Base-by-base conservation (phyloP, 1,140 invertebrate species). In the Drosophila ercepeae region DNA sequence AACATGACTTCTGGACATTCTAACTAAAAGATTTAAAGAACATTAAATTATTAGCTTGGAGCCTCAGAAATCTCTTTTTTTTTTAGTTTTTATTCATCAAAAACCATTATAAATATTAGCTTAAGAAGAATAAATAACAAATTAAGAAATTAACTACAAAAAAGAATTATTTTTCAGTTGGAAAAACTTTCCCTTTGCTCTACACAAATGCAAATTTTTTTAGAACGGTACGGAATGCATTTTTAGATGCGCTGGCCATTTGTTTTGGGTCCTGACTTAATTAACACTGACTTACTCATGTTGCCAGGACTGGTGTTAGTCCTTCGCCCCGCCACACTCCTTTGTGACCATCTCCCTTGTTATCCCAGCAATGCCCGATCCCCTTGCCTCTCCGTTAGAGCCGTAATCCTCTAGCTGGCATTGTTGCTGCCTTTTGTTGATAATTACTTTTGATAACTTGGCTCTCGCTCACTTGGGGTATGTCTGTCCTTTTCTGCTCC, bases 391-490 rank as follows among this genome's bases (percentile, higher is more conserved):
- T 9, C 36, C 21, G 41, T 9, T 32, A 8, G 27, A 19, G 9
- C 29, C 19, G 19, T 55, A 69, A 69, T 42, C 64, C 51, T 50
- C 57, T 72, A 42, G 70, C 67, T 52, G 67, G 46, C 55, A 72
- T 72, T 72, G 68, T 72, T 72, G 55, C 69, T 73, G 69, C 63
- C 69, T 72, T 54, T 72, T 72, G 69, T 73, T 73, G 68, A 73
- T 73, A 73, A 73, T 73, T 73, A 73, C 69, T 73, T 73, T 73
- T 72, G 68, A 73, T 73, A 73, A 63, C 68, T 73, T 73, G 36
- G 39, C 23, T 53, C 60, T 53, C 63, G 34, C 63, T 67, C 45
- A 61, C 57, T 64, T 61, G 45, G 55, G 34, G 41, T 54, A 41
- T 36, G 60, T 63, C 41, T 64, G 57, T 63, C 14, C 6, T 6